Evolutionary conservation across 2,888 invertebrate species (phyloP).

Genomic region (Flexamia atlantica): DNA sequence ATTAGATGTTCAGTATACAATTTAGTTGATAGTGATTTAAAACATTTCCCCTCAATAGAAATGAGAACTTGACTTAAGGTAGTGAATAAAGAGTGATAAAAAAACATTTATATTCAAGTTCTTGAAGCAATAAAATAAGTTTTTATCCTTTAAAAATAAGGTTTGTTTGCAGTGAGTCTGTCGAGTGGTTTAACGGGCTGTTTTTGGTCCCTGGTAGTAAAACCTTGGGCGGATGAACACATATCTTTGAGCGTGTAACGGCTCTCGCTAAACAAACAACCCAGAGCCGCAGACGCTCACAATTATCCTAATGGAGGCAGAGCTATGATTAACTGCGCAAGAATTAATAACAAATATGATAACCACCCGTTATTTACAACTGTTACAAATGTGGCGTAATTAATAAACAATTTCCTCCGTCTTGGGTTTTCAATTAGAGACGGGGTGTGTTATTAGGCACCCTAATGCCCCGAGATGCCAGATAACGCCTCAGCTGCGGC

Average conservation of each 20-base stretch:
- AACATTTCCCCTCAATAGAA: too few species aligned
- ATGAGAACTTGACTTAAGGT: too few species aligned
- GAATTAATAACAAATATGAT: slow-evolving; percentile 54
- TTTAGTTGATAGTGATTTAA: too few species aligned
- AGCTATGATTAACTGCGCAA: slow-evolving; percentile 25
- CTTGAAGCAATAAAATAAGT: too few species aligned
- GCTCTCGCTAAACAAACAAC: slow-evolving; percentile 23
- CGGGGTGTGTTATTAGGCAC: slow-evolving; percentile 55
- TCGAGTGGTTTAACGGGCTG: too few species aligned
- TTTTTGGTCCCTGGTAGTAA: background rate
- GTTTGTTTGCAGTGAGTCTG: too few species aligned
- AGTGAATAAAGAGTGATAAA: too few species aligned
- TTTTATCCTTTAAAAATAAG: too few species aligned
- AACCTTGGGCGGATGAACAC: background rate
- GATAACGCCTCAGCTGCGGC: slow-evolving; percentile 44
- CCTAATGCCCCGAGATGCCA: slow-evolving; percentile 49
- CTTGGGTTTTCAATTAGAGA: slow-evolving; percentile 53
- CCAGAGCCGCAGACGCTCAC: slow-evolving; percentile 7
- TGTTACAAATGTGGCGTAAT: slow-evolving; percentile 56
- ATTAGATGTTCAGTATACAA: too few species aligned
- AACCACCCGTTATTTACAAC: slow-evolving; percentile 56
- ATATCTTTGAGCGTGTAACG: slow-evolving; percentile 16
- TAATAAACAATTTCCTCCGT: slow-evolving; percentile 56
- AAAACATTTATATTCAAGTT: too few species aligned
- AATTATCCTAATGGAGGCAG: slow-evolving; percentile 39